Evolutionary conservation across 2,888 invertebrate genomes (phyloP).

Genomic region (Drosophila phalerata): DNA sequence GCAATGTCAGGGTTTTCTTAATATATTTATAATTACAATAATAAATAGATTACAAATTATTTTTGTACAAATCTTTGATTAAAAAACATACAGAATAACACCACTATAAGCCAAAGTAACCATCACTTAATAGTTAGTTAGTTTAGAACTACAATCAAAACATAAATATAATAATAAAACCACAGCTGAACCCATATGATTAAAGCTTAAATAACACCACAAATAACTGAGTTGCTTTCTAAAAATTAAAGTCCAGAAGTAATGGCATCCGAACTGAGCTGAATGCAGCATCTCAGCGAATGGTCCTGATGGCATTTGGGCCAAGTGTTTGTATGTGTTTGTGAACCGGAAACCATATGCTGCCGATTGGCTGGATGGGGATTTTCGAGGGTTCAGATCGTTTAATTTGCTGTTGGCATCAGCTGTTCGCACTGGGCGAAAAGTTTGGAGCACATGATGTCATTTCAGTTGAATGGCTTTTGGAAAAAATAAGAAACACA

Average conservation of each 20-base stretch:
- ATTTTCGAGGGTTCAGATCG: constrained; percentile 46
- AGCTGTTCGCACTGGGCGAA: constrained; percentile 62
- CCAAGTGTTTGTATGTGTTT: constrained; percentile 21
- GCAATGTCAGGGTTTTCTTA: too few species aligned
- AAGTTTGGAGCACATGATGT: constrained; percentile 77
- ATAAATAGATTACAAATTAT: not conserved
- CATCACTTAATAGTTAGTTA: not conserved
- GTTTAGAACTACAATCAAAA: not conserved
- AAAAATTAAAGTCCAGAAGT: not conserved
- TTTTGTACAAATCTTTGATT: not conserved
- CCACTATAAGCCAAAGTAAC: not conserved
- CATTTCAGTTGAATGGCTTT: constrained; percentile 82
- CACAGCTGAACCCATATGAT: not conserved
- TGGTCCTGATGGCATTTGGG: constrained; percentile 21
- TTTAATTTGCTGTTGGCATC: constrained; percentile 71
- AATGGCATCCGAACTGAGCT: not conserved
- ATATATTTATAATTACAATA: not conserved
- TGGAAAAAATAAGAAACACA: constrained; percentile 38
- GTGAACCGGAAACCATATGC: constrained; percentile 76
- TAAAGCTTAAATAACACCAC: not conserved
- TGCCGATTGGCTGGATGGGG: constrained; percentile 31
- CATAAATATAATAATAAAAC: not conserved
- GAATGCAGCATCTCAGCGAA: not conserved
- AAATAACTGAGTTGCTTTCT: constrained; percentile 10
- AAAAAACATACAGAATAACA: not conserved